Conservation (phyloP, 2,888 invertebrate genomes). For the Microctonus aethiopoides region DNA sequence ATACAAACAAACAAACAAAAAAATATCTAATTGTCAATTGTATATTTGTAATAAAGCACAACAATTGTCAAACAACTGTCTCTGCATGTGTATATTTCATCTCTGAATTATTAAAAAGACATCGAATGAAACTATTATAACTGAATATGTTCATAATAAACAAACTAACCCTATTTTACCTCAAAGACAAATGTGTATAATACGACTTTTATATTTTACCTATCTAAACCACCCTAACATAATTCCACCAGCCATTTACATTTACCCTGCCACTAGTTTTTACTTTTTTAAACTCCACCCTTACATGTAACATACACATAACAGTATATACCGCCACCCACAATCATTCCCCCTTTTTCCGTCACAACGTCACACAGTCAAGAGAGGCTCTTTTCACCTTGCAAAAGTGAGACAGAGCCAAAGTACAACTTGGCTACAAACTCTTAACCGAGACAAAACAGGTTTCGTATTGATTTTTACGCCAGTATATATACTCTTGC, state of each 20-base stretch:
- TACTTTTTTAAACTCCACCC: not conserved
- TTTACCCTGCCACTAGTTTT: not conserved
- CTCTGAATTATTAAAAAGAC: not conserved
- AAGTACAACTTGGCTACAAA: constrained; percentile 37
- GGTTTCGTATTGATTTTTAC: constrained; percentile 49
- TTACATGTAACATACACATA: not conserved
- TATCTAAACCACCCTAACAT: not conserved
- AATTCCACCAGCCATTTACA: not conserved
- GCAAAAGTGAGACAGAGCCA: constrained; percentile 17
- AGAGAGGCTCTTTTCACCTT: constrained; percentile 24
- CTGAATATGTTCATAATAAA: not conserved
- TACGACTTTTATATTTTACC: no score
- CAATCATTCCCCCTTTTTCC: not conserved
- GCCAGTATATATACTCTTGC: constrained; percentile 38
- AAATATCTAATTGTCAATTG: not conserved
- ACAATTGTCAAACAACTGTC: not conserved
- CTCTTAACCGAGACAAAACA: constrained; percentile 40
- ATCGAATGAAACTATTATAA: not conserved
- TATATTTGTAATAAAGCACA: not conserved
- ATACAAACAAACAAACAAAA: not conserved
- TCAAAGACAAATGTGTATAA: not conserved
- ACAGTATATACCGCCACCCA: not conserved
- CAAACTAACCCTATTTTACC: not conserved
- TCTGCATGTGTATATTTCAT: no score
- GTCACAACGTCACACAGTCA: constrained; percentile 17